Conservation (phyloP, 2,888 invertebrate species). For the Chymomyza amoena region DNA sequence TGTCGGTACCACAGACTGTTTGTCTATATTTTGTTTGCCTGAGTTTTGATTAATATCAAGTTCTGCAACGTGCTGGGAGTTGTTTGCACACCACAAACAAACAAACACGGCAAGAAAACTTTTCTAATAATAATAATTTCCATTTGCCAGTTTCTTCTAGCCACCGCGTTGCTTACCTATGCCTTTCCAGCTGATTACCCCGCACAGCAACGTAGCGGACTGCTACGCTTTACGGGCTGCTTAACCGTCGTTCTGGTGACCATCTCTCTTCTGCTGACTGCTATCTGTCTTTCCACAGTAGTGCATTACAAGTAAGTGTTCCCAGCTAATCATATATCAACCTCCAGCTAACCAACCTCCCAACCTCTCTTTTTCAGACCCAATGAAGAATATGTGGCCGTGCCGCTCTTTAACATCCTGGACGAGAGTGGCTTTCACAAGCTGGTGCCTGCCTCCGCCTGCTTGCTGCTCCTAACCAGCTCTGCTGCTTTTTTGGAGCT, state of each 20-base stretch:
- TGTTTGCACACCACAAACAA: conserved; percentile 1
- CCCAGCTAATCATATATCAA: background rate
- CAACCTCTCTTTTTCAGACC: conserved; percentile 47
- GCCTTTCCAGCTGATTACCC: conserved; percentile 76
- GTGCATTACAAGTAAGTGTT: conserved; percentile 73
- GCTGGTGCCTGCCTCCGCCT: conserved; percentile 81
- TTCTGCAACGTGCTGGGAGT: background rate
- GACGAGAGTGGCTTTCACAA: conserved; percentile 81
- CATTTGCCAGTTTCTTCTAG: conserved; percentile 65
- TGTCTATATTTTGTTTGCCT: background rate
- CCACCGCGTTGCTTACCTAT: conserved; percentile 74
- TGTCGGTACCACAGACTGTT: background rate
- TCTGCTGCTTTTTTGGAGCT: conserved; percentile 81
- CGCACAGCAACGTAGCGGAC: conserved; percentile 63
- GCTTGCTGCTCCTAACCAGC: conserved; percentile 80
- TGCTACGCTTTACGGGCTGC: conserved; percentile 64
- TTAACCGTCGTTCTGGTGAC: conserved; percentile 64
- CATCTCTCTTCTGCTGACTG: conserved; percentile 70
- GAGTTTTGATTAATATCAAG: background rate
- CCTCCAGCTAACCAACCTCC: background rate
- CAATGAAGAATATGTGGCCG: conserved; percentile 75
- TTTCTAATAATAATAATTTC: conserved; percentile 4
- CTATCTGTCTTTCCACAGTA: conserved; percentile 76
- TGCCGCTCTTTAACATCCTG: conserved; percentile 79
- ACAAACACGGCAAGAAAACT: background rate